These are phyloP conservation scores for Salarias fasciatus DNA, from an alignment of 2,797 vertebrate species.

Conservation along the genomic window DNA sequence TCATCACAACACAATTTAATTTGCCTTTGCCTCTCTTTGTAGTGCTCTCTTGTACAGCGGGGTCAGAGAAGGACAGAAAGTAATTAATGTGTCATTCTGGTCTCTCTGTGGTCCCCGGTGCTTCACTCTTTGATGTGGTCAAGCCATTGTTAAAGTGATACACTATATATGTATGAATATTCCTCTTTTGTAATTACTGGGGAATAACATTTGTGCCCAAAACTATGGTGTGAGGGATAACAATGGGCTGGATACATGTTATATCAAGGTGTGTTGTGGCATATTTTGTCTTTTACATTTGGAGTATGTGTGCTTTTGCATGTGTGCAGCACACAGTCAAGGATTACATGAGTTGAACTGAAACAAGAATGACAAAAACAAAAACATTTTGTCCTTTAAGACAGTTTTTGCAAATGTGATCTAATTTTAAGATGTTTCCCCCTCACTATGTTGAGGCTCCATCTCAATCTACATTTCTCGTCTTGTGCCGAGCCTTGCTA, in stretches of 20 bases:
- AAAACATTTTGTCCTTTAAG: too few species aligned
- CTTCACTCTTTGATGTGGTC: too few species aligned
- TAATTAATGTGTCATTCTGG: background rate
- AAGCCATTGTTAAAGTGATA: too few species aligned
- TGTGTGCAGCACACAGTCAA: background rate
- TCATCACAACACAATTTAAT: background rate
- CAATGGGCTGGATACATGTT: too few species aligned
- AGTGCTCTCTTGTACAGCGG: background rate
- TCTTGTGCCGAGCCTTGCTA: slow-evolving; percentile 37
- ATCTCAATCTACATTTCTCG: slow-evolving; percentile 28
- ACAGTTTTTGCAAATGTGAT: background rate
- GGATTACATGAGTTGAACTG: background rate
- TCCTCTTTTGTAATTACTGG: too few species aligned
- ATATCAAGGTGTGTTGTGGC: background rate
- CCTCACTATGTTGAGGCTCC: slow-evolving; percentile 8
- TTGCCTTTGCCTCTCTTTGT: background rate
- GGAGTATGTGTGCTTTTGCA: background rate
- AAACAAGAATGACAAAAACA: background rate
- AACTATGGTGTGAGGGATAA: too few species aligned
- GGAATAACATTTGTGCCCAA: too few species aligned
- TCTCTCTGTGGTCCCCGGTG: background rate
- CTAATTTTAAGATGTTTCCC: background rate
- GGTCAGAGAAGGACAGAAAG: slow-evolving; percentile 1
- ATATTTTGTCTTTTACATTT: background rate
- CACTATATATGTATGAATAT: too few species aligned